Evolutionary conservation across 2,113 vertebrate genomes (phyloP), one percentile per base, ranked within the genome.

Genomic region (Tachysurus vachellii): DNA sequence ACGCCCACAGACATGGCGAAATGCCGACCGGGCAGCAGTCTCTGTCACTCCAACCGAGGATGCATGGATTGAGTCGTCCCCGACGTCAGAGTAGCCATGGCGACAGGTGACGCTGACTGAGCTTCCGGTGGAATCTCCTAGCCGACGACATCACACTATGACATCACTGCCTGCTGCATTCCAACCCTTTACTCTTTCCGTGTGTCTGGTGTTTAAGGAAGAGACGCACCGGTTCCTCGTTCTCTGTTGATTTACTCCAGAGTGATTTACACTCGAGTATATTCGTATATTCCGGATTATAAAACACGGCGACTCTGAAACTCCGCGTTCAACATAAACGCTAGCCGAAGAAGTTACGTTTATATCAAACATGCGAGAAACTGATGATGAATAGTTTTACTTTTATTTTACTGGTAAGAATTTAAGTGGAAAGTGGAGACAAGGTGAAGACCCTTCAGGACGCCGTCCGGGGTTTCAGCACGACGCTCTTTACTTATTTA

Each of bases 11-110:
- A 91, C 31, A 92, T 80, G 28, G 89, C 88, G 8, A 94, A 95
- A 87, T 95, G 92, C 90, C 94, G 92, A 94, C 89, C 84, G 61
- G 19, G 85, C 36, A 71, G 54, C 53, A 2, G 66, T 28, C 62
- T 53, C 17, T 0, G 80, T 42, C 81, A 62, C 64, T 85, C n/a
- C 11, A 85, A 44, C 47, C 70, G 54, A 11, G 44, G 70, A 16
- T 54, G 64, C 68, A 19, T 61, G 5, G 79, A 83, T 23, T 59
- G 50, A 47, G 77, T 80, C 13, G 19, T 26, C 56, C 31, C 19
- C 2, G 9, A 84, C 10, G 2, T 19, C 31, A 21, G 54, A 73
- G 68, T 82, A 19, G 61, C 59, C n/a, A 21, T 59, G 59, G 68
- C 53, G 28, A 68, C 23, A 12, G 53, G 75, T 82, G 6, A 7